Evolutionary conservation across 2,888 invertebrate species (phyloP).

Genomic region (Luperina nickerlii): DNA sequence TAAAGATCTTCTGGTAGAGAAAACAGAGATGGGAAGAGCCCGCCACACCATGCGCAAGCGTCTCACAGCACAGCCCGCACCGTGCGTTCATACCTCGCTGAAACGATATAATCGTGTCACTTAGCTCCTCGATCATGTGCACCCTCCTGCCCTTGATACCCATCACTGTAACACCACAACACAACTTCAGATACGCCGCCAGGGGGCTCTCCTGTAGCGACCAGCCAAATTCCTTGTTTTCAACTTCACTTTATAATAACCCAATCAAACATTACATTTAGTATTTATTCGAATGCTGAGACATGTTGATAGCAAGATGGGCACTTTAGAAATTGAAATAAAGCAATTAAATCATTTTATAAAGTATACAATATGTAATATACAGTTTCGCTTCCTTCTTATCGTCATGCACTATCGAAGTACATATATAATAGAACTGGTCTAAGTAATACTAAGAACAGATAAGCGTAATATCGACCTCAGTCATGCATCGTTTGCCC

Average conservation of each 20-base stretch:
- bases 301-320: conserved; percentile 51
- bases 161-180: conserved; percentile 95
- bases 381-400: conserved; percentile 61
- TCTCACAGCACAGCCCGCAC: conserved; percentile 73
- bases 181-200: conserved; percentile 78
- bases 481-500: conserved; percentile 76
- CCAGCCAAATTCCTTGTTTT: conserved; percentile 38
- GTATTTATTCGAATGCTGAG: conserved; percentile 18
- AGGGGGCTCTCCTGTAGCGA: conserved; percentile 45
- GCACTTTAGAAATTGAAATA: conserved; percentile 38
- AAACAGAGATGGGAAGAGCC: conserved; percentile 73
- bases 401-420: conserved; percentile 75
- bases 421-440: conserved; percentile 69
- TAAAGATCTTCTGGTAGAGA: conserved; percentile 54
- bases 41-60: conserved; percentile 86
- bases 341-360: conserved; percentile 28
- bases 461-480: conserved; percentile 76
- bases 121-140: conserved; percentile 99
- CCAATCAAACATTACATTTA: conserved; percentile 18
- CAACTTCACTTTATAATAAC: conserved; percentile 42
- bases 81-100: conserved; percentile 97
- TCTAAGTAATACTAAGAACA: conserved; percentile 73
- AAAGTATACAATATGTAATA: conserved; percentile 26
- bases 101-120: conserved; percentile 99
- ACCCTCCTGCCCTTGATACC: conserved; percentile 99